phyloP scores from a whole-genome alignment of 2,888 invertebrate genomes.

The Drosophila borborema region DNA sequence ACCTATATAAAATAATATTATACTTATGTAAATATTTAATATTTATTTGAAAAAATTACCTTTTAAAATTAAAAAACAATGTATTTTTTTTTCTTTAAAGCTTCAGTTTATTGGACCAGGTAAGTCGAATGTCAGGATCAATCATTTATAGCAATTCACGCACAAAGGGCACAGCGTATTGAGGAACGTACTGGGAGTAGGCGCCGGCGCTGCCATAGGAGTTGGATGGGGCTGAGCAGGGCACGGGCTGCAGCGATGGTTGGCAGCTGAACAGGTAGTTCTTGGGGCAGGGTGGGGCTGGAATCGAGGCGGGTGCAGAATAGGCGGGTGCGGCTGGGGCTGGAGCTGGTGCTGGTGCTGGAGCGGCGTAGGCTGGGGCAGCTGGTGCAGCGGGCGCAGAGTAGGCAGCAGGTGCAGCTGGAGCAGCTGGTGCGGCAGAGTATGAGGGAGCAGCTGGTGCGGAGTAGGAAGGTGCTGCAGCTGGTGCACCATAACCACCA shows the following conservation, averaged over 20 bases:
- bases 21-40: no score
- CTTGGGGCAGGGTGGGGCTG: slow-evolving; percentile 79
- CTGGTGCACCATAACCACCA: slow-evolving; percentile 57
- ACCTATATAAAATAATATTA: no score
- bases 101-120: slow-evolving; percentile 41
- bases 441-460: slow-evolving; percentile 43
- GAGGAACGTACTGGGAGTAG: slow-evolving; percentile 79
- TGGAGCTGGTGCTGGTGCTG: slow-evolving; percentile 40
- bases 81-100: background rate
- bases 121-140: slow-evolving; percentile 6
- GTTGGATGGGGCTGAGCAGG: slow-evolving; percentile 70
- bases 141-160: slow-evolving; percentile 63
- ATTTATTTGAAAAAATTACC: no score
- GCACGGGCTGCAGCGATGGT: slow-evolving; percentile 78
- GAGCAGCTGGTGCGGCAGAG: slow-evolving; percentile 46
- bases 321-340: slow-evolving; percentile 37
- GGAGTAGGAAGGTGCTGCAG: slow-evolving; percentile 47
- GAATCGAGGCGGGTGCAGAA: slow-evolving; percentile 49
- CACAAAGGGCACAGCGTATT: slow-evolving; percentile 74
- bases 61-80: background rate
- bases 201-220: slow-evolving; percentile 75
- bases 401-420: slow-evolving; percentile 50
- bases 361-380: slow-evolving; percentile 39
- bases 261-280: slow-evolving; percentile 83
- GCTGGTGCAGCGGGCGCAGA: slow-evolving; percentile 49